Conservation (phyloP, 2,888 invertebrate species). For the Aporophyla lueneburgensis region DNA sequence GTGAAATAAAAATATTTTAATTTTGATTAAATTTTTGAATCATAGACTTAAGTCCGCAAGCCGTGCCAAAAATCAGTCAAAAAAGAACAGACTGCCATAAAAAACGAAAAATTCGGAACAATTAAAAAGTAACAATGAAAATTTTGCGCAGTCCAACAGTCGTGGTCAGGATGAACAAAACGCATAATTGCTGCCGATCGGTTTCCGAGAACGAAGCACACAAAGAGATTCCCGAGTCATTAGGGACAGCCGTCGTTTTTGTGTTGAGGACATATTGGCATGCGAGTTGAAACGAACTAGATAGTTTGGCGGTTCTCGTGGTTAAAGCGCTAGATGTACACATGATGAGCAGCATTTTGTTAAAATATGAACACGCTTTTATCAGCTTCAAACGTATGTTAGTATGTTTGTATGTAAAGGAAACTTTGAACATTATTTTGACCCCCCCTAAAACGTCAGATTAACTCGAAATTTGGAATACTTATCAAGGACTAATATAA, state of each 20-base stretch:
- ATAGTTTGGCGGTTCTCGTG: not conserved
- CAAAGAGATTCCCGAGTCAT: slow-evolving; percentile 54
- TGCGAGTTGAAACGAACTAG: slow-evolving; percentile 2
- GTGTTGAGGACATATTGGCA: slow-evolving; percentile 7
- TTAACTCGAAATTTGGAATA: too few species aligned
- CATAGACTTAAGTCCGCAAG: not conserved
- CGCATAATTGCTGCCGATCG: slow-evolving; percentile 54
- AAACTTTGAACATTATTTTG: too few species aligned
- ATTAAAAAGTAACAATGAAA: slow-evolving; percentile 61
- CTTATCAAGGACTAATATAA: too few species aligned
- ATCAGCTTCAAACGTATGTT: too few species aligned
- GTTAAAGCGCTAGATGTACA: not conserved
- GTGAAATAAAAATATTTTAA: too few species aligned
- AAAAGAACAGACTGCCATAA: slow-evolving; percentile 3
- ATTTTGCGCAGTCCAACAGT: slow-evolving; percentile 50
- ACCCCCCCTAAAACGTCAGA: too few species aligned
- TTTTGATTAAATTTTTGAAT: not conserved
- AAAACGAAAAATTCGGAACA: slow-evolving; percentile 34
- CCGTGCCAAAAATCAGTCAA: not conserved
- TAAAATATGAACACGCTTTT: too few species aligned
- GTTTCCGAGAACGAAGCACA: slow-evolving; percentile 44
- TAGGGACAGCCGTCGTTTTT: slow-evolving; percentile 26
- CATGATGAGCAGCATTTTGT: too few species aligned
- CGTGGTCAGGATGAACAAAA: slow-evolving; percentile 38
- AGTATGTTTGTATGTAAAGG: too few species aligned